Evolutionary conservation across 2,113 vertebrate species (phyloP).

Genomic region (Podiceps cristatus): DNA sequence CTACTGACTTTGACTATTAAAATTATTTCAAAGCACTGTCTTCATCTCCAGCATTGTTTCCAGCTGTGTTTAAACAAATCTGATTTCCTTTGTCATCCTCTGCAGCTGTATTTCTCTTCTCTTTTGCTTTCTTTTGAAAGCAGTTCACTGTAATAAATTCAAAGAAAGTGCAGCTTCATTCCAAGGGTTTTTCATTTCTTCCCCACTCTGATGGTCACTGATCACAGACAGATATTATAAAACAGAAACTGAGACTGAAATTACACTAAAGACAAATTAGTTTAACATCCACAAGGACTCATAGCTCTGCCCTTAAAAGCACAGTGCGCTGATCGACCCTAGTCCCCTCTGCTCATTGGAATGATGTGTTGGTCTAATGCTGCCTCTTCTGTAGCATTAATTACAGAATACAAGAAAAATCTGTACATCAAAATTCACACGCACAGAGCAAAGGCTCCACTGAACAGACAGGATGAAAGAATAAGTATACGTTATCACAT

Average conservation of each 20-base stretch:
- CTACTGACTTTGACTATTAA: background rate
- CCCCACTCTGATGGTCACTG: background rate
- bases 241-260: background rate
- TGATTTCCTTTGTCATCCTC: background rate
- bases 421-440: background rate
- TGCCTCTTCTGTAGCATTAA: background rate
- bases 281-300: background rate
- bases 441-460: background rate
- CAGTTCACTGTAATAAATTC: background rate
- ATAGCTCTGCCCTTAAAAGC: background rate
- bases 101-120: constrained; percentile 19
- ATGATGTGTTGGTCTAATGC: background rate
- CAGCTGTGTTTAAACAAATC: constrained; percentile 39
- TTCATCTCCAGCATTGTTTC: constrained; percentile 9
- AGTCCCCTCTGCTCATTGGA: background rate
- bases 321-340: accelerated
- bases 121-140: background rate
- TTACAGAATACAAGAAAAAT: background rate
- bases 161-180: background rate
- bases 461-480: background rate
- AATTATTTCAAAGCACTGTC: background rate
- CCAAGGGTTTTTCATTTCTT: background rate
- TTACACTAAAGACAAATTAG: background rate
- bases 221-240: background rate
- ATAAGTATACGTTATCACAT: background rate